These are phyloP conservation scores for Zaprionus obscuricornis DNA, from an alignment of 2,888 invertebrate species.

Conservation along the genomic window DNA sequence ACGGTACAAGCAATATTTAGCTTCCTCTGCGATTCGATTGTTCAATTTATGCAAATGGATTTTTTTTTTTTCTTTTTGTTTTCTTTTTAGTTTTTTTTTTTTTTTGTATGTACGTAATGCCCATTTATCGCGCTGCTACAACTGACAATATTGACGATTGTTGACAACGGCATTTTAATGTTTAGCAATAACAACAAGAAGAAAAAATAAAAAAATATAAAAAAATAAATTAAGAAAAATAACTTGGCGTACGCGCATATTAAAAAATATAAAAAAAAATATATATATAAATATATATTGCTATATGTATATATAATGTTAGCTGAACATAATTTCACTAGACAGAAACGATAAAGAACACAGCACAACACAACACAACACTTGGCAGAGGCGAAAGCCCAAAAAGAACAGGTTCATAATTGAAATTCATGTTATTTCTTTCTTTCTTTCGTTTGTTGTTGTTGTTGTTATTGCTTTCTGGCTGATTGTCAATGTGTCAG, in stretches of 20 bases:
- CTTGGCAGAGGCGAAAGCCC: conserved; percentile 50
- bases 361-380: conserved; percentile 8
- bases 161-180: conserved; percentile 75
- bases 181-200: conserved; percentile 10
- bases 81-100: background rate
- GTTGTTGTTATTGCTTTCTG: conserved; percentile 41
- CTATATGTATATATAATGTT: background rate
- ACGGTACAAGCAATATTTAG: conserved; percentile 15
- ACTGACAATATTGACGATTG: too few species aligned
- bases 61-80: conserved; percentile 26
- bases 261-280: conserved; percentile 25
- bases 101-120: conserved; percentile 58
- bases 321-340: conserved; percentile 66
- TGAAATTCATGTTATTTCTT: conserved; percentile 68
- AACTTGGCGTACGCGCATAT: conserved; percentile 64
- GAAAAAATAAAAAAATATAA: conserved; percentile 10
- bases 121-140: conserved; percentile 60
- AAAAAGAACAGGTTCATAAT: conserved; percentile 78
- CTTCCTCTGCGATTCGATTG: conserved; percentile 18
- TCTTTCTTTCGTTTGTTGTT: conserved; percentile 9
- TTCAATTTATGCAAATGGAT: conserved; percentile 66
- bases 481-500: conserved; percentile 56
- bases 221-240: conserved; percentile 54
- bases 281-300: conserved; percentile 5
- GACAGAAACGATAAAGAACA: conserved; percentile 1